Base-by-base conservation (phyloP, 2,888 invertebrate species). In the Clistopyga incitator region DNA sequence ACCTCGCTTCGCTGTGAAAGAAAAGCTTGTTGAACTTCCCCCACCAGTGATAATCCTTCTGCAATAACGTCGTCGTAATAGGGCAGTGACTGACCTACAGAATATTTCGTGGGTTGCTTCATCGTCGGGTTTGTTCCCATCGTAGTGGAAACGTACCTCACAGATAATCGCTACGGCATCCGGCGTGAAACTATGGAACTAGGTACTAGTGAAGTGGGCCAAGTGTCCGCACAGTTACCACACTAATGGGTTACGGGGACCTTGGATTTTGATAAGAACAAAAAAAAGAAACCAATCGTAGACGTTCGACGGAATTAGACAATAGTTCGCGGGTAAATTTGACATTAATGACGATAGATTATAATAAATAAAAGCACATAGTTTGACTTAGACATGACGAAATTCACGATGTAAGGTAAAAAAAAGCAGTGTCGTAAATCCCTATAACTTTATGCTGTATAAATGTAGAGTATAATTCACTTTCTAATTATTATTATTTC, bases 121-220 rank as follows among this genome's bases (percentile, higher is more conserved):
- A 38, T 52, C 6, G 10, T 6, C 34, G 18, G 18, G 34, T 34
- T 34, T 20, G 50, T 52, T 52, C 18, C 38, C 45, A 47, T 25
- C 47, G 25, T 42, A 70, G 52, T 70, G 70, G 70, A 70, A 70
- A 70, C 52, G 11, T 70, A 70, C 70, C 23, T 25, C 56, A 25
- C 34, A 65, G 15, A 70, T 70, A 52, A 52, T 70, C 50, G 34
- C 52, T 20, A 20, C 6, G 52, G 20, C 52, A 29, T 52, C 52
- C 20, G 52, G 52, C 13, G 20, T 20, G 23, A 11, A 23, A 3
- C 34, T 18, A 34, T 13, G 34, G 45, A 6, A 70, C 23, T 54
- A 20, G 20, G 11, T 25, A 13, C 29, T 13, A 38, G 20, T 18
- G 29, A 52, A 34, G 70, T 38, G 70, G 52, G 70, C 70, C 38